Evolutionary conservation across 1,140 invertebrate genomes (phyloP), one percentile per base, ranked within the genome.

Genomic region (Papilio machaon): DNA sequence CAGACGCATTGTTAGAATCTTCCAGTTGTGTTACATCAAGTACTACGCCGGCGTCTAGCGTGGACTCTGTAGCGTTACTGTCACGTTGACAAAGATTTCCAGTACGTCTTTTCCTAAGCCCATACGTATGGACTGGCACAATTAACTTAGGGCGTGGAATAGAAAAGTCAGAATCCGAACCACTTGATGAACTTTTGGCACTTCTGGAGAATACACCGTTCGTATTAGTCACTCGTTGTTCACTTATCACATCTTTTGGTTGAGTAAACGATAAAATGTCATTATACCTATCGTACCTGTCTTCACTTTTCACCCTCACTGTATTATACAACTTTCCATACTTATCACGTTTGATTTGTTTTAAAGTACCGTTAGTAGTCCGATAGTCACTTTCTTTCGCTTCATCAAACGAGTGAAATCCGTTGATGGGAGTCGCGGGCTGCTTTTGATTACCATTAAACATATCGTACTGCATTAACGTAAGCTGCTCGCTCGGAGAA

Each of bases 111-210:
- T 97, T 96, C 81, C 97, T 95, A 75, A 96, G 96, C 46, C 97
- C 97, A 91, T 98, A 98, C 3, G 97, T 97, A 94, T 98, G 97
- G 79, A 98, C 97, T 70, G 97, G 97, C 79, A 98, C 97, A 86
- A 98, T 97, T 81, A 98, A 95, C 89, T 97, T 97, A 17, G 97
- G 97, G 86, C 97, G 94, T 1, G 97, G 97, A 91, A 98, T 98
- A 64, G 96, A 95, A 92, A 98, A 98, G 83, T 97, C 96, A 10
- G 95, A 95, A 80, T 95, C 95, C 9, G 95, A 95, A 78, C 94
- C 94, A 83, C 91, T 93, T 47, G 94, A 94, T 13, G 92, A 94
- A 88, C 91, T 95, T 92, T 92, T 93, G 77, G 90, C 90, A 91
- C 92, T 94, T 90, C 88, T 87, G 73, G 90, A 83, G 84, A 81